Evolutionary conservation across 2,113 vertebrate genomes (phyloP).

Genomic region (Uropsilus gracilis): DNA sequence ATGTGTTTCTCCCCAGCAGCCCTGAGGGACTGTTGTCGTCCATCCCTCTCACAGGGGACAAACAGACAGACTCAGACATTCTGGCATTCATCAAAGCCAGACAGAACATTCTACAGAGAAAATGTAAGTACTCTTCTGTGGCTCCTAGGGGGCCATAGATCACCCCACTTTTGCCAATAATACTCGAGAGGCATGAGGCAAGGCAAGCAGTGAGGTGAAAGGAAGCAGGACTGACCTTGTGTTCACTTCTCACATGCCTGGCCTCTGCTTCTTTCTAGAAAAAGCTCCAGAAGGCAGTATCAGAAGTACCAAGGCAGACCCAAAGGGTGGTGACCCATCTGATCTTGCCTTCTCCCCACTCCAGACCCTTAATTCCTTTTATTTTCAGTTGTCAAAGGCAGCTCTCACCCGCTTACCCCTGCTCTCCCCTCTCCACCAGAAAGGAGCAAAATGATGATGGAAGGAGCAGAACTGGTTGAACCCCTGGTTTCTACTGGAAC

Average conservation of each 20-base stretch:
- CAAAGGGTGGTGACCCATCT: fast-evolving
- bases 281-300: neutral
- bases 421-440: neutral
- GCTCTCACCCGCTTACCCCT: too few species aligned
- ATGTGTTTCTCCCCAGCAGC: slow-evolving; percentile 84
- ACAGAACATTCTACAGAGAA: slow-evolving; percentile 90
- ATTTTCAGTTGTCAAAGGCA: neutral
- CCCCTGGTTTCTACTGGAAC: neutral
- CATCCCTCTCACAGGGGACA: slow-evolving; percentile 93
- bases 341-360: neutral
- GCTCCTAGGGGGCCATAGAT: neutral
- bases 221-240: neutral
- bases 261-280: neutral
- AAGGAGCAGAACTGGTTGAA: neutral
- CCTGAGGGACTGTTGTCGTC: slow-evolving; percentile 77
- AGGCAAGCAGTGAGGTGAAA: neutral
- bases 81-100: slow-evolving; percentile 94
- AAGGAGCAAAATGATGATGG: neutral
- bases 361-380: neutral
- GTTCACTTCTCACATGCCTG: fast-evolving
- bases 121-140: slow-evolving; percentile 84
- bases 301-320: neutral
- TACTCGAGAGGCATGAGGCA: fast-evolving
- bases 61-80: slow-evolving; percentile 92
- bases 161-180: neutral